Base-by-base conservation (phyloP, 1,140 invertebrate species). In the Condylostylus longicornis region DNA sequence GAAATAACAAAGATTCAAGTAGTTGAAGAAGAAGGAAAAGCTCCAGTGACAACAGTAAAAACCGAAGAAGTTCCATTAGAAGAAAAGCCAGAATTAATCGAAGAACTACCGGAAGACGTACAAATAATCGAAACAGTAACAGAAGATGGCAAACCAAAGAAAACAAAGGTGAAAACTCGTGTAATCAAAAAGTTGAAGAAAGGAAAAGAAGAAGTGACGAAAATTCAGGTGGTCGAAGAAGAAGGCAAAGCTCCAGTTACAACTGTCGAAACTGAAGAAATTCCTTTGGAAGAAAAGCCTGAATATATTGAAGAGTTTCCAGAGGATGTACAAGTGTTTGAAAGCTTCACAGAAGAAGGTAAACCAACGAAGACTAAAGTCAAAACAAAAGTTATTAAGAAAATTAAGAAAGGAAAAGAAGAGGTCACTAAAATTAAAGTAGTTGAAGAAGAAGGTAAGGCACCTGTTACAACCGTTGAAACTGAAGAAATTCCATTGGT, bases 261-360 rank as follows among this genome's bases (percentile, higher is more conserved):
- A 20, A 48, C 41, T 21, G 44, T 54, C 20, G 48, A 39, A 13
- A 44, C 51, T 18, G 50, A 55, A 45, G 45, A 48, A 35, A 27
- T 42, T 29, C 28, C 35, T 30, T 8, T 38, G 5, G 42, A 47
- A 39, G 42, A 53, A 15, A 35, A 43, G 14, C 38, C 41, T n/a
- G 35, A 34, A 25, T 41, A 50, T 9, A 44, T 61, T 5, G 54
- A 64, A 33, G 60, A 65, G 49, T 33, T 50, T 17, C 64, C 62
- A 9, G 62, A 67, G 47, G 23, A 40, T 28, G 44, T 41, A 2
- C 22, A 14, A 10, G 35, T 34, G 2, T 5, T 47, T 5, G 43
- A 45, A 30, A 33, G 28, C 12, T 53, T 8, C 47, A 39, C 23
- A 5, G 2, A 39, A 36, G 35, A 37, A 9, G 42, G 42, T 18